Percentiles rank a stretch among this genome's conserved stretches.
Conservation (phyloP, 2,113 vertebrate genomes). For the Misgurnus anguillicaudatus region DNA sequence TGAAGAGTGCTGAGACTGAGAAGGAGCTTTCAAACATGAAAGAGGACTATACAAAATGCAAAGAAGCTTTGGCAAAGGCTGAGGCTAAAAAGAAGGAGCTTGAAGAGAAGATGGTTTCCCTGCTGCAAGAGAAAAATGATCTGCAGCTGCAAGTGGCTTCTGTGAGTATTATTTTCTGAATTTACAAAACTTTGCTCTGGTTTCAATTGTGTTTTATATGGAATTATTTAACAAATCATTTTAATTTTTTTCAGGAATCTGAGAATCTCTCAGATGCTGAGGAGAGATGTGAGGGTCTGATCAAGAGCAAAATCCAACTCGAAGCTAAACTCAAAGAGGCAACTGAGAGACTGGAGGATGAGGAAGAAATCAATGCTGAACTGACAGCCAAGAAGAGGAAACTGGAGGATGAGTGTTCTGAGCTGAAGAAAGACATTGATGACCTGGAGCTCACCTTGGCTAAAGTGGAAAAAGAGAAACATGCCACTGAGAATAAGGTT, state of each 20-base stretch:
- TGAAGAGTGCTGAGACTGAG: slow-evolving; percentile 40
- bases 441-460: slow-evolving; percentile 78
- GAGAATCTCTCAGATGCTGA: slow-evolving; percentile 63
- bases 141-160: slow-evolving; percentile 51
- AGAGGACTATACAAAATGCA: too few species aligned
- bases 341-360: slow-evolving; percentile 75
- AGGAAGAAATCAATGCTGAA: slow-evolving; percentile 76
- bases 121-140: slow-evolving; percentile 53
- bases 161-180: slow-evolving; percentile 4
- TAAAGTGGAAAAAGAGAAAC: slow-evolving; percentile 80
- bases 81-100: slow-evolving; percentile 35
- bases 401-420: slow-evolving; percentile 81
- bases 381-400: slow-evolving; percentile 80
- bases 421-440: slow-evolving; percentile 81
- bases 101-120: slow-evolving; percentile 53
- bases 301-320: slow-evolving; percentile 60
- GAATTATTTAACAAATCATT: too few species aligned
- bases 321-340: slow-evolving; percentile 60
- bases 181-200: background rate
- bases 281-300: slow-evolving; percentile 58
- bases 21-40: slow-evolving; percentile 36
- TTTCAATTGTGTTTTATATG: too few species aligned
- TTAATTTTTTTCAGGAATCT: slow-evolving; percentile 56
- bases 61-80: too few species aligned
- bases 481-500: slow-evolving; percentile 62